phyloP scores from a whole-genome alignment of 2,797 vertebrate species.

The Amblyopsis hoosieri region DNA sequence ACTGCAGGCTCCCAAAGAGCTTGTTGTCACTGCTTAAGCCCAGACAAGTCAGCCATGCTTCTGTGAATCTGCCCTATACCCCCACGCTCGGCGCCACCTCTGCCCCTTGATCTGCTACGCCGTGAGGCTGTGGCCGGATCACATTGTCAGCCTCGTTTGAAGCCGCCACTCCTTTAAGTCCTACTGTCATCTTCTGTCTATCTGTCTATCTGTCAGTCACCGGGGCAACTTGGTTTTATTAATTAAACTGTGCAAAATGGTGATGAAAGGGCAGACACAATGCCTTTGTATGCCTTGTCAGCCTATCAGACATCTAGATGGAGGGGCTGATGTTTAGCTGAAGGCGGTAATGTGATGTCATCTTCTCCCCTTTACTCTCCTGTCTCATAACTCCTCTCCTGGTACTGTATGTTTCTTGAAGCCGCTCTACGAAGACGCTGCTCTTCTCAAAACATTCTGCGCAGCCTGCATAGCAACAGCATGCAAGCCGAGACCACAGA shows the following conservation, averaged over 20 bases:
- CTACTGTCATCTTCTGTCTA: too few relatives aligned
- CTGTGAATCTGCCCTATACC: too few relatives aligned
- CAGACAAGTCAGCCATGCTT: too few relatives aligned
- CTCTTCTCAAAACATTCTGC: neutral
- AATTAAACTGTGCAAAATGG: slow-evolving; percentile 29
- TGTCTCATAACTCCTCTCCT: neutral
- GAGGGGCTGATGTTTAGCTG: slow-evolving; percentile 20
- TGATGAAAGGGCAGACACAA: slow-evolving; percentile 14
- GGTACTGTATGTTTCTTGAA: neutral
- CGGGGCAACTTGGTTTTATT: slow-evolving; percentile 38
- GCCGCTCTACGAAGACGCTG: neutral
- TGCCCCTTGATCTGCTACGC: slow-evolving; percentile 61
- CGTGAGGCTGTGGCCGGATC: slow-evolving; percentile 47
- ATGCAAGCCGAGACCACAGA: neutral
- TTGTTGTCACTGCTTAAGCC: too few relatives aligned
- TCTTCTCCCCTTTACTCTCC: slow-evolving; percentile 10
- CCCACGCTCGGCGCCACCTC: too few relatives aligned
- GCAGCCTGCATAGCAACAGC: neutral
- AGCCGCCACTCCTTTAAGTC: slow-evolving; percentile 32
- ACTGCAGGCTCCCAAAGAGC: too few relatives aligned
- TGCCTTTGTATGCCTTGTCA: slow-evolving; percentile 14
- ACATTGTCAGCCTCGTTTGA: slow-evolving; percentile 59
- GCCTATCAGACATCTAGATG: slow-evolving; percentile 23
- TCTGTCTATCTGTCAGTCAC: slow-evolving; percentile 42
- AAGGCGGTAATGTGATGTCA: slow-evolving; percentile 22